A percentile compares a stretch with the other conserved stretches of the same genome.
Evolutionary conservation across 2,113 vertebrate genomes (phyloP).

Genomic region (Penelope pileata): DNA sequence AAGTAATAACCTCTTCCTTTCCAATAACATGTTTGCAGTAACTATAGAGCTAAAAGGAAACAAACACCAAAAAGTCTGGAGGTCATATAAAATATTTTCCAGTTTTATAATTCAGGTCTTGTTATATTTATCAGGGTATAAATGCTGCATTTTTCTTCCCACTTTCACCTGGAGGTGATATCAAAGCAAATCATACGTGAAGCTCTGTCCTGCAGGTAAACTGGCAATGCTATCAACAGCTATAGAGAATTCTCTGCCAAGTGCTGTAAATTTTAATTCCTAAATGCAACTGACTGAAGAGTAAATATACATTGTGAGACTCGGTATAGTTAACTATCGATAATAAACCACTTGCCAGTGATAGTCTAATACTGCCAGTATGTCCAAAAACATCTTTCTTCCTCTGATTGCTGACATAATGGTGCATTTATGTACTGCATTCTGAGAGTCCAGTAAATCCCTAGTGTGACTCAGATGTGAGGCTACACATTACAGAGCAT

Average conservation of each 20-base stretch:
- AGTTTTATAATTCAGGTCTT: background rate
- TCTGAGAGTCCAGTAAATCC: background rate
- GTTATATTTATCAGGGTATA: background rate
- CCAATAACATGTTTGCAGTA: background rate
- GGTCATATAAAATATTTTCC: background rate
- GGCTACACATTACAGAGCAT: background rate
- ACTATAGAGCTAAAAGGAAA: background rate
- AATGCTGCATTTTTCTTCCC: background rate
- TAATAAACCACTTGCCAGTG: background rate
- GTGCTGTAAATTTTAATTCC: background rate
- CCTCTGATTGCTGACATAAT: background rate
- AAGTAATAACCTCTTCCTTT: background rate
- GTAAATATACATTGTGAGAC: background rate
- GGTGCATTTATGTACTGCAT: background rate
- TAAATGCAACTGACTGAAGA: background rate
- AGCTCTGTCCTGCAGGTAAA: background rate
- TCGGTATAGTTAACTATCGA: background rate
- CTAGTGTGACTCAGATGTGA: background rate
- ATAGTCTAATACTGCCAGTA: background rate
- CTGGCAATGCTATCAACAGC: background rate
- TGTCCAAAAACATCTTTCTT: background rate
- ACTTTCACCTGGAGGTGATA: background rate
- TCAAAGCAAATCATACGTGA: background rate
- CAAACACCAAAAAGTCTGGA: background rate
- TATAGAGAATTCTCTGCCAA: background rate